Base-by-base conservation (phyloP, 2,888 invertebrate species). In the Drosophila colorata region DNA sequence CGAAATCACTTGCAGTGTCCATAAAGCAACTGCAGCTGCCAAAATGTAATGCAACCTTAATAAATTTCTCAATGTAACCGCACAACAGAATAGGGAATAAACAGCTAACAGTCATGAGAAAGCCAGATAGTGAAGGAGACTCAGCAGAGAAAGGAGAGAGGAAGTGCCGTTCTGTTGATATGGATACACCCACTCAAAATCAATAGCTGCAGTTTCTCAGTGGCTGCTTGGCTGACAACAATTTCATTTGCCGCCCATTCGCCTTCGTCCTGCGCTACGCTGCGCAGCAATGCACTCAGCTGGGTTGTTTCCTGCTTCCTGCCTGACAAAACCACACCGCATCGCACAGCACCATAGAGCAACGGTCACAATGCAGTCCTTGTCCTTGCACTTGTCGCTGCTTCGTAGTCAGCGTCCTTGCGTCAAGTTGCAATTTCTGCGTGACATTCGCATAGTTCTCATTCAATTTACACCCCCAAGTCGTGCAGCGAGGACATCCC, bases 151-250 rank as follows among this genome's bases (percentile, higher is more conserved):
- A n/a, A 9, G 13, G 44, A 23, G 46, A 40, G 25, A 11, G 31
- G 23, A 9, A 9, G n/a, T 20, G 25, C n/a, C 11, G 25, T 18
- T 20, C 31, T 38, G 48, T 33, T 52, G 69, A n/a, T 41, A 58
- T 55, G 41, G 43, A 60, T 47, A 75, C 65, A 41, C 47, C 60
- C 59, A 64, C 53, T 57, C 13, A 61, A 74, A 82, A 85, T 86
- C 87, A 86, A 85, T 88, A 86, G 74, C 37, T 72, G 76, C 76
- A 78, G 72, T 79, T 75, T 71, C 69, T 59, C 25, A 18, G 48
- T 31, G 18, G 25, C 43, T 44, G 8, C 37, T 64, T 48, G 8
- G 74, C 65, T 64, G 66, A 47, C 61, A 47, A 64, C 70, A 74
- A 74, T 81, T 79, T 76, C 71, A 58, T 63, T 63, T 52, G 53